Percentiles rank a stretch among this genome's conserved stretches.
phyloP scores from a whole-genome alignment of 1,140 invertebrate species.

The Adelges cooleyi region DNA sequence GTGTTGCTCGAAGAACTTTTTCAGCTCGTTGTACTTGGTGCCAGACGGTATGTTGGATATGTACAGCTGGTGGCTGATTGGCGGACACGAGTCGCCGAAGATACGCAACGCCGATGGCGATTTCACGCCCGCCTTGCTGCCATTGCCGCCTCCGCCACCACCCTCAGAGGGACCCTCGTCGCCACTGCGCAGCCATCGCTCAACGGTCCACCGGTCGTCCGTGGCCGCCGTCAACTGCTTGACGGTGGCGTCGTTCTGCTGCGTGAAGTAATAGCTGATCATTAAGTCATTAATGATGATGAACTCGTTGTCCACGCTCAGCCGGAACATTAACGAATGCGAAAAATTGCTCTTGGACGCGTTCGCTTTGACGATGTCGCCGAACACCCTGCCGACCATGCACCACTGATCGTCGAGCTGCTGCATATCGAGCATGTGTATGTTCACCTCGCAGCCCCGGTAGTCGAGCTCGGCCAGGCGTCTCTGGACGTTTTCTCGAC shows the following conservation, averaged over 20 bases:
- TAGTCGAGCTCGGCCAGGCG: background rate
- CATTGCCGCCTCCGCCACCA: background rate
- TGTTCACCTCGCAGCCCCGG: background rate
- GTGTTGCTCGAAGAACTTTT: background rate
- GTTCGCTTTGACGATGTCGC: background rate
- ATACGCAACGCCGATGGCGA: background rate
- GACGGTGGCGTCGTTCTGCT: background rate
- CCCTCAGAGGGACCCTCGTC: background rate
- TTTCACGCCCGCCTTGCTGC: background rate
- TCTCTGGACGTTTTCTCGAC: background rate
- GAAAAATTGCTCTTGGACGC: background rate
- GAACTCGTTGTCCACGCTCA: background rate
- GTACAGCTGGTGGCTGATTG: slow-evolving; percentile 7
- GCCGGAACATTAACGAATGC: background rate
- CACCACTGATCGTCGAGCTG: background rate
- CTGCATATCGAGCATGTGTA: background rate
- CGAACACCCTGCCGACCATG: background rate
- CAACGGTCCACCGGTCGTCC: background rate
- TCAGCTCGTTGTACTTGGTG: background rate
- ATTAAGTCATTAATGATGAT: background rate
- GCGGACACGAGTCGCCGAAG: background rate
- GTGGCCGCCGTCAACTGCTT: background rate
- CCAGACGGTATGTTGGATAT: background rate
- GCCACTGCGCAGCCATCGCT: background rate
- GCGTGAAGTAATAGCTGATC: background rate